Conservation (phyloP, 2,888 invertebrate species). For the Ashinkailepas kermadecensis region DNA sequence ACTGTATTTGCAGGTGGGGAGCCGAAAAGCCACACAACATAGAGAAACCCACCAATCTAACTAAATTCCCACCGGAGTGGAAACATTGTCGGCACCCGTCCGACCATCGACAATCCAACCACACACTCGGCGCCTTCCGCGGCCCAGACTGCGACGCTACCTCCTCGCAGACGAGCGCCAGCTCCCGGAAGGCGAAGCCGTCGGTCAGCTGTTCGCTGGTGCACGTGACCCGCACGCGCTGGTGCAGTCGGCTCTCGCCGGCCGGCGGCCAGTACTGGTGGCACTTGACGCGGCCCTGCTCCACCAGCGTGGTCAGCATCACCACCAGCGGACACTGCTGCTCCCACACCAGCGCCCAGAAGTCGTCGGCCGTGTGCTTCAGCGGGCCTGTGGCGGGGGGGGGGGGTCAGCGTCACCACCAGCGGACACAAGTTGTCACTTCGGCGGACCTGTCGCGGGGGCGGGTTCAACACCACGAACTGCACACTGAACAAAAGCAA, state of each 20-base stretch:
- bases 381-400: slow-evolving; percentile 56
- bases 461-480: too few species aligned
- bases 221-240: slow-evolving; percentile 58
- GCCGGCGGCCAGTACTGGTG: slow-evolving; percentile 96
- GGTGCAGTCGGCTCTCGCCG: slow-evolving; percentile 55
- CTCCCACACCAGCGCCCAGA: slow-evolving; percentile 98
- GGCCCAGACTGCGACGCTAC: slow-evolving; percentile 46
- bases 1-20: too few species aligned
- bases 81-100: too few species aligned
- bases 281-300: slow-evolving; percentile 84
- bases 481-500: too few species aligned
- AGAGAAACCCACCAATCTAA: too few species aligned
- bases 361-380: slow-evolving; percentile 82
- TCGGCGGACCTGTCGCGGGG: too few species aligned
- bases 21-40: too few species aligned
- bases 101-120: too few species aligned
- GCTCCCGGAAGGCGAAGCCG: slow-evolving; percentile 82
- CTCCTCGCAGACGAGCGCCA: slow-evolving; percentile 66
- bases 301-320: slow-evolving; percentile 93
- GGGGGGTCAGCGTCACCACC: too few species aligned
- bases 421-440: too few species aligned
- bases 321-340: slow-evolving; percentile 86
- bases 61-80: too few species aligned
- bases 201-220: slow-evolving; percentile 73
- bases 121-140: too few species aligned